phyloP scores from a whole-genome alignment of 2,797 vertebrate genomes.

The Hippocampus kuda region DNA sequence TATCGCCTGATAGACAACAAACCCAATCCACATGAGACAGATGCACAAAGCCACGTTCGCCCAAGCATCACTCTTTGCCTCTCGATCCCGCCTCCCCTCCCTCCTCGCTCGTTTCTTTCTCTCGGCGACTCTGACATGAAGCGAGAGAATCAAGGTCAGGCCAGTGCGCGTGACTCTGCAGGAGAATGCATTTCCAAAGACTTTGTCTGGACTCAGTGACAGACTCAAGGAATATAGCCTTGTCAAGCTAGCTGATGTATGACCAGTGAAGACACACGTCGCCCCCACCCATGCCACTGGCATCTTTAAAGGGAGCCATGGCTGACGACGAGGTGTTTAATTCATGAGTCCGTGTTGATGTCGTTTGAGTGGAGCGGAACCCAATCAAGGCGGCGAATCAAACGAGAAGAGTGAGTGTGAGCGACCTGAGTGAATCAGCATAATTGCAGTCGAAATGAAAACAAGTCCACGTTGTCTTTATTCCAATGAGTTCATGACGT shows the following conservation, averaged over 20 bases:
- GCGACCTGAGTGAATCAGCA: constrained; percentile 48
- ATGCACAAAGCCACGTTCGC: constrained; percentile 41
- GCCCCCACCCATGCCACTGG: constrained; percentile 24
- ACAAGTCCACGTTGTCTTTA: constrained; percentile 66
- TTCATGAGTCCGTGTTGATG: constrained; percentile 46
- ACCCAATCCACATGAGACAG: constrained; percentile 35
- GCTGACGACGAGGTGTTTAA: constrained; percentile 29
- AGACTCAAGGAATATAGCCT: constrained; percentile 47
- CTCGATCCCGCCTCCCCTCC: background rate
- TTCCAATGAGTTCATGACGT: constrained; percentile 71
- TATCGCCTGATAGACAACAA: constrained; percentile 29
- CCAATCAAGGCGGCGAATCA: constrained; percentile 63
- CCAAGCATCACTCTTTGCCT: constrained; percentile 36
- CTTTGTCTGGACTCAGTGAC: constrained; percentile 46
- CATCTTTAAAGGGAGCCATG: constrained; percentile 24
- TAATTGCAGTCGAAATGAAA: constrained; percentile 68
- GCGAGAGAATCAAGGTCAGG: constrained; percentile 53
- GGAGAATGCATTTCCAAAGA: constrained; percentile 55
- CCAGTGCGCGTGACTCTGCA: constrained; percentile 33
- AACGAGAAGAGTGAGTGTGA: constrained; percentile 25
- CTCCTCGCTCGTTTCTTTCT: background rate
- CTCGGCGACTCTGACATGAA: constrained; percentile 22
- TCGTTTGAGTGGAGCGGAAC: constrained; percentile 48
- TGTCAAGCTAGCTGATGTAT: constrained; percentile 47
- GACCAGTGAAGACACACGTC: constrained; percentile 39